Conservation (phyloP, 1,140 invertebrate species). For the Drosophila subobscura region DNA sequence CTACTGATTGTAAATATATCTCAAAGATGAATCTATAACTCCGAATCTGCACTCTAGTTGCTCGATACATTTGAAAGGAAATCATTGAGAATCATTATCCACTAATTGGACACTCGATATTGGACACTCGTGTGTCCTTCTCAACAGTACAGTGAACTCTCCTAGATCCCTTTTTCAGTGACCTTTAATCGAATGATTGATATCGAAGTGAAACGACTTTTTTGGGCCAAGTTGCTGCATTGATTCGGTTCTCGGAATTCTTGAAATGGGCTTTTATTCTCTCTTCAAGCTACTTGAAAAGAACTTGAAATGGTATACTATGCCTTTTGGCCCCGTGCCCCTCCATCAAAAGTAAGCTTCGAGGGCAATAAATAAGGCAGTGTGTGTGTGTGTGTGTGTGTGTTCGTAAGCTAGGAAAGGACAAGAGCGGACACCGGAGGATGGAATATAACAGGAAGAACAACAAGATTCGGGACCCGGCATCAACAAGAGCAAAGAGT, state of each 20-base stretch:
- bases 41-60: no score
- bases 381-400: constrained; percentile 8
- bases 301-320: constrained; percentile 29
- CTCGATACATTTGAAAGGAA: no score
- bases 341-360: constrained; percentile 29
- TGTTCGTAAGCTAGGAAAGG: neutral
- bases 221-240: no score
- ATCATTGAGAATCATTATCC: no score
- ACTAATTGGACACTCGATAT: no score
- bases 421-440: neutral
- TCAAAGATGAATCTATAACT: no score
- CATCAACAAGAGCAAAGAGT: constrained; percentile 34
- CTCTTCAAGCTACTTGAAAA: constrained; percentile 19
- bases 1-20: no score
- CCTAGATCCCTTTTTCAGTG: no score
- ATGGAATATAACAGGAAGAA: constrained; percentile 27
- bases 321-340: neutral
- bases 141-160: no score
- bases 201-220: no score
- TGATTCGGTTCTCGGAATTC: neutral
- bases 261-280: constrained; percentile 7
- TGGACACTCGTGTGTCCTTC: no score
- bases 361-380: constrained; percentile 39
- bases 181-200: no score
- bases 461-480: constrained; percentile 34